These are phyloP conservation scores for Serilophus lunatus DNA, from an alignment of 2,113 vertebrate species.

Conservation along the genomic window DNA sequence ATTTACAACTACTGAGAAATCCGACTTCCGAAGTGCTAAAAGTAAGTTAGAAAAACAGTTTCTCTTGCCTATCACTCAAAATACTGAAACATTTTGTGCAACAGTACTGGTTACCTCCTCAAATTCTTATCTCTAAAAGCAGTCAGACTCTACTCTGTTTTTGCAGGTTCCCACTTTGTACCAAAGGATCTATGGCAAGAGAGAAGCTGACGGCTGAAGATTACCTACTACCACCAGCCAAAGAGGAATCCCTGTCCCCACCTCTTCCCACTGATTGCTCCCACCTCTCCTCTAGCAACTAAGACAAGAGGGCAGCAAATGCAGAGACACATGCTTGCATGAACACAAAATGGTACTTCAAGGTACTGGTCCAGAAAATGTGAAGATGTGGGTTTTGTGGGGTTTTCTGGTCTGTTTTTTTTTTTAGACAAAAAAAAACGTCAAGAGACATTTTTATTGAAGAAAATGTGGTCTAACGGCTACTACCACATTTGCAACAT, in stretches of 20 bases:
- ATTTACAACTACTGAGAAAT: not conserved
- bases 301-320: not conserved
- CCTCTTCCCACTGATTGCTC: not conserved
- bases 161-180: not conserved
- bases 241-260: not conserved
- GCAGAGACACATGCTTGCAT: not conserved
- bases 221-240: not conserved
- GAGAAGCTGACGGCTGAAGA: not conserved
- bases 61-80: not conserved
- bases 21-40: not conserved
- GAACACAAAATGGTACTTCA: not conserved
- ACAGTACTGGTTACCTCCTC: not conserved
- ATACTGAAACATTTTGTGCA: not conserved
- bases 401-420: not conserved
- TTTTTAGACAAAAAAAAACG: not conserved
- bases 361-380: not conserved
- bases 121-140: not conserved
- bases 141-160: not conserved
- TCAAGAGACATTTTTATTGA: not conserved
- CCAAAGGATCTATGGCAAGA: not conserved
- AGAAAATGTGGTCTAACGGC: not conserved
- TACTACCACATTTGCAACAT: not conserved
- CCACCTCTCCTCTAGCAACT: not conserved
- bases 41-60: not conserved
- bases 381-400: not conserved